A percentile compares a stretch with the other conserved stretches of the same genome.
These are phyloP conservation scores for Drosophila ercepeae DNA, from an alignment of 1,140 invertebrate species.

Conservation along the genomic window DNA sequence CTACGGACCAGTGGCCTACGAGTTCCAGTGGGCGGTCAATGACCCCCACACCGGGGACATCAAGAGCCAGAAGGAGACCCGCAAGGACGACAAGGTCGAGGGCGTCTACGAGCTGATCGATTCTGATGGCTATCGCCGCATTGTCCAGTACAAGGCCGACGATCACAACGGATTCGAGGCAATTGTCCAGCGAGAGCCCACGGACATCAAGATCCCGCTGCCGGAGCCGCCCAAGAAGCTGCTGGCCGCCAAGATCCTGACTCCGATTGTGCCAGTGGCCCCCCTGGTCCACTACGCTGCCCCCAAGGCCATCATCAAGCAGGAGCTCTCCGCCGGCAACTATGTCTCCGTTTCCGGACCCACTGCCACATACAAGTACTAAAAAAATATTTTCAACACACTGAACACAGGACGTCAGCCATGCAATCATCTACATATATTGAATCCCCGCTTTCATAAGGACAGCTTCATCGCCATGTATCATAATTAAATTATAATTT, in stretches of 20 bases:
- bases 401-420: not conserved
- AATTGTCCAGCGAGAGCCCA: slow-evolving; percentile 86
- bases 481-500: slow-evolving; percentile 37
- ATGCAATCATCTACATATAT: slow-evolving; percentile 4
- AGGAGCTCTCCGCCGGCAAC: slow-evolving; percentile 51
- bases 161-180: slow-evolving; percentile 89
- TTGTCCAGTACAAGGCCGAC: slow-evolving; percentile 90
- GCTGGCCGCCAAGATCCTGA: slow-evolving; percentile 64
- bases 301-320: slow-evolving; percentile 56
- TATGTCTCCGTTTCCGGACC: slow-evolving; percentile 76
- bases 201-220: slow-evolving; percentile 83
- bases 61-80: slow-evolving; percentile 86
- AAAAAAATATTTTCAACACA: not conserved
- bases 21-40: slow-evolving; percentile 85
- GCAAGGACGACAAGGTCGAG: slow-evolving; percentile 86
- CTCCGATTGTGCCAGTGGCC: slow-evolving; percentile 51
- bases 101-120: slow-evolving; percentile 87
- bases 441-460: slow-evolving; percentile 13
- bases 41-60: slow-evolving; percentile 86
- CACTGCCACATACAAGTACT: slow-evolving; percentile 71
- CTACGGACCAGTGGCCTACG: slow-evolving; percentile 84
- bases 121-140: slow-evolving; percentile 88
- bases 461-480: slow-evolving; percentile 30
- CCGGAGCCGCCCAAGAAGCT: slow-evolving; percentile 82
- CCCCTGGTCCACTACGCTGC: slow-evolving; percentile 62